Evolutionary conservation across 2,797 vertebrate genomes (phyloP).

Genomic region (Cyclura pinguis): DNA sequence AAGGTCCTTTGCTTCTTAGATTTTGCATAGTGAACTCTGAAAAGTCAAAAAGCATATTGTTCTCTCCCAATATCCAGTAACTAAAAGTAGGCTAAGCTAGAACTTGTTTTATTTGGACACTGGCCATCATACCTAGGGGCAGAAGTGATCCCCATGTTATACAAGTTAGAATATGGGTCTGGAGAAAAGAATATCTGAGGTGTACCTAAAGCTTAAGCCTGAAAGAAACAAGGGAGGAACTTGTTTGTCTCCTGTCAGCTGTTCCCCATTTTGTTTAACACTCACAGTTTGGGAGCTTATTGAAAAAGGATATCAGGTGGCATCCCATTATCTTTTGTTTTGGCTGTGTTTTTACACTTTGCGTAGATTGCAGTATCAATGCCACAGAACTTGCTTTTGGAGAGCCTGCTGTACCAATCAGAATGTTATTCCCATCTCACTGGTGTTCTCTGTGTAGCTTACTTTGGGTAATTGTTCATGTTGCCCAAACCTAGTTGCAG

Average conservation of each 20-base stretch:
- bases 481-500: not conserved
- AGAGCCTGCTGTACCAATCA: not conserved
- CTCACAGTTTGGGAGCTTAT: not conserved
- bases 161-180: not conserved
- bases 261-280: not conserved
- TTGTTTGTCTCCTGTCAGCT: not conserved
- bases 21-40: not conserved
- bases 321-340: not conserved
- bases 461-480: not conserved
- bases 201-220: not conserved
- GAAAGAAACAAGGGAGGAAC: not conserved
- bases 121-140: not conserved
- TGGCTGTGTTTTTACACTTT: not conserved
- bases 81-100: not conserved
- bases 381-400: not conserved
- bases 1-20: slow-evolving; percentile 18
- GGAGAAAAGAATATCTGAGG: not conserved
- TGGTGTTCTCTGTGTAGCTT: not conserved
- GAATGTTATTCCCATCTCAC: not conserved
- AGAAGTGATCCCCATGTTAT: not conserved
- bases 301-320: not conserved
- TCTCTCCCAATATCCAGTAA: not conserved
- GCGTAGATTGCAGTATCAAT: not conserved
- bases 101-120: not conserved
- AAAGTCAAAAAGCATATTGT: not conserved